phyloP scores from a whole-genome alignment of 2,888 invertebrate species.

The Plagodis dolabraria region DNA sequence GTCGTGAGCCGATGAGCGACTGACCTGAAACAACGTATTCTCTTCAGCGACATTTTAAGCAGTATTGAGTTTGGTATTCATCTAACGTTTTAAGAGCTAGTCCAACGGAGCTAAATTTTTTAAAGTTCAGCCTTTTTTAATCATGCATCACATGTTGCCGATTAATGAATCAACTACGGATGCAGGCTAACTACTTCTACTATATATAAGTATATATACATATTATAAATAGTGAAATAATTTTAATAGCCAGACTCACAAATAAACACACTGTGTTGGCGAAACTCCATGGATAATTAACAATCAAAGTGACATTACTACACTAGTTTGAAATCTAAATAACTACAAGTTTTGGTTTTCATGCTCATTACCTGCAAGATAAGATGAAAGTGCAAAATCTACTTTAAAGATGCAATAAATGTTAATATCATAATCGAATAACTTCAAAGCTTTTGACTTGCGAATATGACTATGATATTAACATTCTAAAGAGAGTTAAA shows the following conservation, averaged over 20 bases:
- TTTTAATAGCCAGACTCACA: slow-evolving; percentile 8
- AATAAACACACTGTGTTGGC: slow-evolving; percentile 5
- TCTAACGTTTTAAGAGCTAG: background rate
- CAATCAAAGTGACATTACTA: background rate
- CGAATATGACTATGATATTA: slow-evolving; percentile 20
- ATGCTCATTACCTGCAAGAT: slow-evolving; percentile 36
- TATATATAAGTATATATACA: background rate
- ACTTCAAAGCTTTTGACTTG: background rate
- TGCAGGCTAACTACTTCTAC: slow-evolving; percentile 19
- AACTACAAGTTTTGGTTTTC: slow-evolving; percentile 26
- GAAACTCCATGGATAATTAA: background rate
- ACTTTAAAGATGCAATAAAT: slow-evolving; percentile 29
- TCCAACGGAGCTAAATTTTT: background rate
- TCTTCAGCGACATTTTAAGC: background rate
- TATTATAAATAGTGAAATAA: background rate
- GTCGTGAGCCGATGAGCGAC: slow-evolving; percentile 94
- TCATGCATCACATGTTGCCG: slow-evolving; percentile 20
- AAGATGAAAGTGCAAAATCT: slow-evolving; percentile 25
- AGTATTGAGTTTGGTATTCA: background rate
- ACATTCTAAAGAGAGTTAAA: slow-evolving; percentile 6
- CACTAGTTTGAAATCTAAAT: background rate
- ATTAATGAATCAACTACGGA: slow-evolving; percentile 11
- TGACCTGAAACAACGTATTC: slow-evolving; percentile 67
- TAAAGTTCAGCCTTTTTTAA: background rate
- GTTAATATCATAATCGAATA: slow-evolving; percentile 38